Percentiles rank a stretch among this genome's conserved stretches.
These are phyloP conservation scores for Synanthedon vespiformis DNA, from an alignment of 2,888 invertebrate species.

Conservation along the genomic window DNA sequence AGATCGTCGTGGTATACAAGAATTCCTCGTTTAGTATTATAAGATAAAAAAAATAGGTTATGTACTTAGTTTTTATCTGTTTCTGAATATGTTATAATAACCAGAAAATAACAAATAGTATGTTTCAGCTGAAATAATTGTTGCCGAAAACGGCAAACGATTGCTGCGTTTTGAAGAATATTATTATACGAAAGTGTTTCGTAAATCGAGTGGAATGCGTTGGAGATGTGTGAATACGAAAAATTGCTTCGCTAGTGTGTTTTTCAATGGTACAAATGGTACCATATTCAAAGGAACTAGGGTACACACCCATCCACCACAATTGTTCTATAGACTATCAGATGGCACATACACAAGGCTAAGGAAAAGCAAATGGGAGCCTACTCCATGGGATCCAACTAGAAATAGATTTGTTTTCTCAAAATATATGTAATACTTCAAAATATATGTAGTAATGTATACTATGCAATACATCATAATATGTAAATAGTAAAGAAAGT, in stretches of 20 bases:
- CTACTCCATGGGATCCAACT: too few species aligned
- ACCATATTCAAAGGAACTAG: constrained; percentile 6
- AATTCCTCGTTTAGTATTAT: too few species aligned
- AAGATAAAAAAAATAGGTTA: too few species aligned
- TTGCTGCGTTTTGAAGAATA: constrained; percentile 12
- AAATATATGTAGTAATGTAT: too few species aligned
- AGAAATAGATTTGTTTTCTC: too few species aligned
- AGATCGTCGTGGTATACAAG: too few species aligned
- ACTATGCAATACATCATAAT: too few species aligned
- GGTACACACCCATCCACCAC: constrained; percentile 9
- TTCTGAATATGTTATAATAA: too few species aligned
- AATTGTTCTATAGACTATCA: background rate
- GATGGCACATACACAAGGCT: background rate
- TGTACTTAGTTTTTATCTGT: too few species aligned
- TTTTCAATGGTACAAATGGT: constrained; percentile 3
- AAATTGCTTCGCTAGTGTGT: constrained; percentile 9
- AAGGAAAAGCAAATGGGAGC: background rate
- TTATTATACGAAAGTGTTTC: constrained; percentile 11
- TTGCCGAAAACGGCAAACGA: constrained; percentile 5
- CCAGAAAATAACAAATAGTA: too few species aligned
- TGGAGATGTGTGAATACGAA: constrained; percentile 11
- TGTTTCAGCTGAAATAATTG: constrained; percentile 20
- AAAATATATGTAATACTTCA: too few species aligned
- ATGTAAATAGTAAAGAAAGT: too few species aligned
- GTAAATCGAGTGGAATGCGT: background rate